Conservation (phyloP, 2,888 invertebrate species). For the Furcula furcula region DNA sequence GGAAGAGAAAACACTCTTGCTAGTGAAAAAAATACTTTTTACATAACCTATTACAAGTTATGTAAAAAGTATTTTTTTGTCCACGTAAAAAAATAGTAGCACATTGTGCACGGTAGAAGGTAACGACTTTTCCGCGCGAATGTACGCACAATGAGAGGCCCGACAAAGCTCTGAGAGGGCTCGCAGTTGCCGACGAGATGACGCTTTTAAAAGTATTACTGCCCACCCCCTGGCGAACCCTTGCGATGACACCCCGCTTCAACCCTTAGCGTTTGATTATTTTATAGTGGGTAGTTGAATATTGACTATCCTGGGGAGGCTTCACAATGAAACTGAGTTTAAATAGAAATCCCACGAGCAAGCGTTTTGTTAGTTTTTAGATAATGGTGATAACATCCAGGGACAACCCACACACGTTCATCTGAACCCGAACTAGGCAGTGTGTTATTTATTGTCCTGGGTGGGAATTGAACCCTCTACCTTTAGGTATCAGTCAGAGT, state of each 20-base stretch:
- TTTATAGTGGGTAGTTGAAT: slow-evolving; percentile 49
- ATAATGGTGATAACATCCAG: too few species aligned
- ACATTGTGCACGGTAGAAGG: slow-evolving; percentile 22
- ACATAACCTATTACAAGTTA: too few species aligned
- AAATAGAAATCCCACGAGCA: slow-evolving; percentile 23
- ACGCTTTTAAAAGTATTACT: slow-evolving; percentile 79
- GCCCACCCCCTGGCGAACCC: slow-evolving; percentile 33
- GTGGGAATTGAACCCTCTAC: too few species aligned
- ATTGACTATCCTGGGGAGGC: slow-evolving; percentile 39
- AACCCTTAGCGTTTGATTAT: slow-evolving; percentile 56
- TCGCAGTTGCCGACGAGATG: slow-evolving; percentile 46
- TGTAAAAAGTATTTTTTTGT: slow-evolving; percentile 10
- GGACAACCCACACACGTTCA: too few species aligned
- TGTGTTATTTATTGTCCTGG: too few species aligned
- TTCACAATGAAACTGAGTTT: slow-evolving; percentile 31
- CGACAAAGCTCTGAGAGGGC: slow-evolving; percentile 56
- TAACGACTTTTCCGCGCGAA: slow-evolving; percentile 47
- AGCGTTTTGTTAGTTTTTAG: slow-evolving; percentile 13
- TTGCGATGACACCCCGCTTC: slow-evolving; percentile 33
- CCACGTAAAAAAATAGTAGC: slow-evolving; percentile 26
- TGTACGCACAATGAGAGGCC: slow-evolving; percentile 61
- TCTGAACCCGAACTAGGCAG: too few species aligned
- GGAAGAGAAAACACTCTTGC: too few species aligned
- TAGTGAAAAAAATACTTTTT: too few species aligned
- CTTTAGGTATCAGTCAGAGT: too few species aligned